phyloP scores from a whole-genome alignment of 2,888 invertebrate species.

The Hypomecis punctinalis region DNA sequence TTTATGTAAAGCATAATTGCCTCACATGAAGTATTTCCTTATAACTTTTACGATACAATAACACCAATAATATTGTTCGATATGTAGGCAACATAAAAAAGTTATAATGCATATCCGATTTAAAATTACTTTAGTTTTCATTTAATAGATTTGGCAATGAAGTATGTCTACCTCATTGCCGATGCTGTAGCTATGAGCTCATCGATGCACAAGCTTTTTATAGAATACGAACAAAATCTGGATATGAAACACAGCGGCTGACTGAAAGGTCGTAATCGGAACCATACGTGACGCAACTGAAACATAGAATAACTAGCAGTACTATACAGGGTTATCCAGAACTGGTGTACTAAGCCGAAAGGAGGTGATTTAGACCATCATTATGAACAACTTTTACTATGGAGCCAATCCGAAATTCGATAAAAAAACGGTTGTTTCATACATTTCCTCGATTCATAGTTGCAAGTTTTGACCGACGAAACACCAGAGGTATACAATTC shows the following conservation, averaged over 20 bases:
- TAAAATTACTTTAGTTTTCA: neutral
- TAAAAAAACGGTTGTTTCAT: too few relatives aligned
- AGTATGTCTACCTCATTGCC: constrained; percentile 21
- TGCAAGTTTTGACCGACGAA: too few relatives aligned
- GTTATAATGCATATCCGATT: constrained; percentile 12
- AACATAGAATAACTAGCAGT: constrained; percentile 4
- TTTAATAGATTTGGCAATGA: constrained; percentile 14
- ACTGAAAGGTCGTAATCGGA: constrained; percentile 25
- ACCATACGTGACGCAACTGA: constrained; percentile 18
- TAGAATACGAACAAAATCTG: constrained; percentile 28
- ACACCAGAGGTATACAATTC: too few relatives aligned
- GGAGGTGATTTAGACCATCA: too few relatives aligned
- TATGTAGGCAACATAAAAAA: neutral
- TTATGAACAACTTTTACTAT: too few relatives aligned
- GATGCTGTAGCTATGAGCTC: constrained; percentile 31
- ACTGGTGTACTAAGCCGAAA: too few relatives aligned
- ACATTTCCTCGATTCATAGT: too few relatives aligned
- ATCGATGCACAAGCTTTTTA: constrained; percentile 36
- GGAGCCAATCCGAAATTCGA: too few relatives aligned
- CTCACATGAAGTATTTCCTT: neutral
- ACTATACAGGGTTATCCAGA: neutral
- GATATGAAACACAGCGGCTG: constrained; percentile 5
- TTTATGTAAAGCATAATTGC: neutral
- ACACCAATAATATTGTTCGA: too few relatives aligned
- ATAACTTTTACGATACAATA: neutral